Conservation (phyloP, 2,797 vertebrate species). For the Pseudopleuronectes americanus region DNA sequence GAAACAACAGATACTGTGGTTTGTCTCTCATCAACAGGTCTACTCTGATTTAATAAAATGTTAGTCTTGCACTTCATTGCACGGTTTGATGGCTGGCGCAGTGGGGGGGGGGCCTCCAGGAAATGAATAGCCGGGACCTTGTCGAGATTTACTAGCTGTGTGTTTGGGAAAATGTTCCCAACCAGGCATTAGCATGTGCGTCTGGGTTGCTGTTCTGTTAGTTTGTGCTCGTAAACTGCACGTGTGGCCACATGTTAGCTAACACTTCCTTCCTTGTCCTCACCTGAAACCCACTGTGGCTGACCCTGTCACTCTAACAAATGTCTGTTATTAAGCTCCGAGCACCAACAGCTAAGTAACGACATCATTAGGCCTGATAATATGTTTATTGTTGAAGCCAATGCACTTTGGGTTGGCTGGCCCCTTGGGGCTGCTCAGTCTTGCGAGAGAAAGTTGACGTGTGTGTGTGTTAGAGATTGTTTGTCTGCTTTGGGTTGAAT, state of each 20-base stretch:
- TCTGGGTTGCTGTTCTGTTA: slow-evolving; percentile 10
- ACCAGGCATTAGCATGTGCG: background rate
- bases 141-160: slow-evolving; percentile 35
- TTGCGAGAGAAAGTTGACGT: slow-evolving; percentile 15
- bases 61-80: slow-evolving; percentile 51
- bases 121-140: slow-evolving; percentile 23
- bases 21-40: slow-evolving; percentile 48
- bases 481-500: slow-evolving; percentile 26
- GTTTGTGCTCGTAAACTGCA: slow-evolving; percentile 23
- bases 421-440: slow-evolving; percentile 29
- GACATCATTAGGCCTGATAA: slow-evolving; percentile 73
- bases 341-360: slow-evolving; percentile 53
- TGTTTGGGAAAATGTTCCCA: background rate
- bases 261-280: slow-evolving; percentile 48
- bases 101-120: slow-evolving; percentile 45
- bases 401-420: slow-evolving; percentile 44
- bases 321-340: slow-evolving; percentile 46
- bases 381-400: slow-evolving; percentile 79
- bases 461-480: slow-evolving; percentile 10
- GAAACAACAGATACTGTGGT: background rate
- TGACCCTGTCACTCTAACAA: slow-evolving; percentile 53
- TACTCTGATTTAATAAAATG: slow-evolving; percentile 56
- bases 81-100: slow-evolving; percentile 46
- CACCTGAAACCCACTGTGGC: slow-evolving; percentile 20
- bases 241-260: slow-evolving; percentile 10